phyloP scores from a whole-genome alignment of 2,888 invertebrate genomes.

The Lasioglossum malachurum region DNA sequence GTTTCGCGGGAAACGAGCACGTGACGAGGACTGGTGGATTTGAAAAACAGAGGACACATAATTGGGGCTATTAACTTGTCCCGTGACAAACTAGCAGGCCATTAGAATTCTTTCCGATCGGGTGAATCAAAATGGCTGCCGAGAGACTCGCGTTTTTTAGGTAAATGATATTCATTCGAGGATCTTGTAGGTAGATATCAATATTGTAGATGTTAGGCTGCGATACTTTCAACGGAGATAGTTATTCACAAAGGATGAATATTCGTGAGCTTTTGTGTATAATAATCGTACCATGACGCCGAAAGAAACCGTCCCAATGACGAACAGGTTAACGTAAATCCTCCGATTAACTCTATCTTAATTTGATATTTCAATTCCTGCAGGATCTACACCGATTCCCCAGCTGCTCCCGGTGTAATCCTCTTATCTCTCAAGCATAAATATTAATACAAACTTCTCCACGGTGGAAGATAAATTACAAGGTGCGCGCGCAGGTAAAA shows the following conservation, averaged over 20 bases:
- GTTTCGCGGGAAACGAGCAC: constrained; percentile 5
- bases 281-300: not conserved
- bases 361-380: constrained; percentile 51
- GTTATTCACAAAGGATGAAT: not conserved
- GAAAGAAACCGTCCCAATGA: constrained; percentile 19
- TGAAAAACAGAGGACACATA: not conserved
- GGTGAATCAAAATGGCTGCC: not conserved
- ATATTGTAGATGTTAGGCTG: not conserved
- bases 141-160: no score
- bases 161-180: not conserved
- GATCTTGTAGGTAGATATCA: not conserved
- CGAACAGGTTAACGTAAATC: constrained; percentile 37
- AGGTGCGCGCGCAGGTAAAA: constrained; percentile 2
- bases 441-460: constrained; percentile 27
- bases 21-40: not conserved
- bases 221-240: not conserved
- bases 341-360: constrained; percentile 44
- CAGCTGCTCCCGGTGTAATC: constrained; percentile 19
- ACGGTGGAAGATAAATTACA: constrained; percentile 18
- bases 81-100: not conserved
- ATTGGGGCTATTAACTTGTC: constrained; percentile 59
- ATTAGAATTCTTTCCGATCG: constrained; percentile 5
- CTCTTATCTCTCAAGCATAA: constrained; percentile 17
- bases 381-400: constrained; percentile 22
- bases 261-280: not conserved